A percentile compares a stretch with the other conserved stretches of the same genome.
Evolutionary conservation across 1,140 invertebrate species (phyloP).

Genomic region (Nasonia giraulti): DNA sequence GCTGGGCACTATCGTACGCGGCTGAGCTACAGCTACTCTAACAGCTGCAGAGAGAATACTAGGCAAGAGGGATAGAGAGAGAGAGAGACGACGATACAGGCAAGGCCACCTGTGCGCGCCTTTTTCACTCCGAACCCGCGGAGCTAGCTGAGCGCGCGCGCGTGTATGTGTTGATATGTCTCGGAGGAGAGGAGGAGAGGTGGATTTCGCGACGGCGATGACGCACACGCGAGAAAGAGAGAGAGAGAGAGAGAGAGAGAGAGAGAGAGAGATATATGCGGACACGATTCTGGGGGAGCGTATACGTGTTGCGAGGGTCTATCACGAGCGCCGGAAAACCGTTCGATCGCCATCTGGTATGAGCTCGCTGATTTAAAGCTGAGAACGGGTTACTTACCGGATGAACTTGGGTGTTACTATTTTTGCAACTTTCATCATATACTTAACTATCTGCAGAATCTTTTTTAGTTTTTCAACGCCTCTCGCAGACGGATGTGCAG

Average conservation of each 20-base stretch:
- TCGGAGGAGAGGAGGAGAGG: not conserved
- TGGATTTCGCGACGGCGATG: conserved; percentile 29
- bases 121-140: not conserved
- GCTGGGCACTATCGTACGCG: not conserved
- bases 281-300: not conserved
- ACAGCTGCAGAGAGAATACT: not conserved
- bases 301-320: not conserved
- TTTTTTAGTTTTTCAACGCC: not conserved
- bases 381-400: not conserved
- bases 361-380: conserved; percentile 19
- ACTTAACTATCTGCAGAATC: too few species aligned
- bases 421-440: too few species aligned
- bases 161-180: not conserved
- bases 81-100: conserved; percentile 41
- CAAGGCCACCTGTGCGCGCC: conserved; percentile 60
- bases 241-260: not conserved
- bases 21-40: not conserved
- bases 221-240: conserved; percentile 9
- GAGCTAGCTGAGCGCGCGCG: not conserved
- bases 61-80: not conserved
- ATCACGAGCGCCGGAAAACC: conserved; percentile 15
- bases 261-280: not conserved
- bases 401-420: not conserved
- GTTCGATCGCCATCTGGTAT: conserved; percentile 53
- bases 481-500: too few species aligned